Conservation (phyloP, 37 sponge, comb jelly and placozoan genomes). For the Beroe ovata region DNA sequence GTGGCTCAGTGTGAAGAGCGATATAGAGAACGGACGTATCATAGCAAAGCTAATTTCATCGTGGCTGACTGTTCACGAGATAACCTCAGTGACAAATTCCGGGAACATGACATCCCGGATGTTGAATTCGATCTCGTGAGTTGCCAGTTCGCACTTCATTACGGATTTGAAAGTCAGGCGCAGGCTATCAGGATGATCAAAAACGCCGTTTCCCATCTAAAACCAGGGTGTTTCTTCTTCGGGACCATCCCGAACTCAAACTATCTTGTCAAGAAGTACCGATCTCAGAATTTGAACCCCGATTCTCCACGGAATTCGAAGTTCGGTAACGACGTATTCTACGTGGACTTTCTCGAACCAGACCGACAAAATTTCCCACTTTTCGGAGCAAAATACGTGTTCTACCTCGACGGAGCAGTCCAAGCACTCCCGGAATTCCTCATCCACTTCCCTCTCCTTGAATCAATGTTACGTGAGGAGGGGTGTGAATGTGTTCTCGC, state of each 20-base stretch:
- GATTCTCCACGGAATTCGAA: neutral
- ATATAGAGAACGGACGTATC: conserved; percentile 36
- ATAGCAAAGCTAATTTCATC: conserved; percentile 79
- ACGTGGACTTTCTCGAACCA: conserved; percentile 67
- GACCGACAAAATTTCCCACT: conserved; percentile 71
- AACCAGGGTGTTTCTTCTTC: conserved; percentile 93
- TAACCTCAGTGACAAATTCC: conserved; percentile 46
- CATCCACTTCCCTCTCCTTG: conserved; percentile 89
- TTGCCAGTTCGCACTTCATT: conserved; percentile 96
- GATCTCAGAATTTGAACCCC: neutral
- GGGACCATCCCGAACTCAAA: conserved; percentile 93
- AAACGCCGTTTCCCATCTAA: conserved; percentile 86
- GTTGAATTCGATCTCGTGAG: conserved; percentile 84
- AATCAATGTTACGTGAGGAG: conserved; percentile 32
- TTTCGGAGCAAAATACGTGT: conserved; percentile 92
- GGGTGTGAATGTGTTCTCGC: conserved; percentile 58
- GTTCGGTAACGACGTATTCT: conserved; percentile 70
- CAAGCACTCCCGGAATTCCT: conserved; percentile 88
- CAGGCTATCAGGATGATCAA: conserved; percentile 91
- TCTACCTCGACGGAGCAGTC: conserved; percentile 90
- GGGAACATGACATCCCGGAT: conserved; percentile 59
- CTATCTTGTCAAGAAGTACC: conserved; percentile 81
- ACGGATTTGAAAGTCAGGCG: conserved; percentile 87
- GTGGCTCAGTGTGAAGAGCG: conserved; percentile 75
- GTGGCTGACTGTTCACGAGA: conserved; percentile 87